Base-by-base conservation (phyloP, 1,140 invertebrate species). In the Pararge aegeria region DNA sequence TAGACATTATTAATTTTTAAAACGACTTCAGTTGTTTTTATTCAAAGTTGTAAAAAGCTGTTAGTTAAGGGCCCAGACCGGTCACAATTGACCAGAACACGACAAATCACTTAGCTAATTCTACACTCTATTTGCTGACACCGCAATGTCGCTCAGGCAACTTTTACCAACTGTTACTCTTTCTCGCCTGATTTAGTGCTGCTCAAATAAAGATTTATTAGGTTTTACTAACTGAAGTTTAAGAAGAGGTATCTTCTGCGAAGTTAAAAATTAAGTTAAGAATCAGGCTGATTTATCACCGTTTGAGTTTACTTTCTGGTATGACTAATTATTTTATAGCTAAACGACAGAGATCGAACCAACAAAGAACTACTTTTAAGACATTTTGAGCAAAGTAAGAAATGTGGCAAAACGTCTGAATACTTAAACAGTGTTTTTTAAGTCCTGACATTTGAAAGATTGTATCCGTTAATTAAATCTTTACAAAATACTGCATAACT, bases 41-140 rank as follows among this genome's bases (percentile, higher is more conserved):
- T 34, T 34, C 30, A 34, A 34, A 34, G 9, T 10, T 76, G 68
- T 66, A 38, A 55, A 24, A 73, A 74, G 68, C 71, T 53, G 74
- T 55, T 63, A 66, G 64, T 56, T 55, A 76, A 77, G 68, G 70
- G 71, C 76, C 62, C 10, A 63, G 70, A 64, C 56, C 37, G 51
- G 74, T 70, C 70, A 69, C 70, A 66, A 75, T 78, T 80, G 77
- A 76, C 78, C 73, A 66, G 72, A 64, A 87, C 84, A 83, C 74
- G 73, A 79, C 78, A 87, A 83, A 81, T 85, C 84, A 80, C 84
- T 87, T 87, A 68, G 56, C 56, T 55, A 52, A 46, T 52, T 55
- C 48, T 67, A 60, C 57, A 63, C 44, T 59, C 62, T 59, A 60
- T 64, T 64, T 58, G 38, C 46, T 44, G 52, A 55, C 58, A 20